Percentiles rank a stretch among this genome's conserved stretches.
These are phyloP conservation scores for Rhyzopertha dominica DNA, from an alignment of 1,140 invertebrate genomes.

Conservation along the genomic window DNA sequence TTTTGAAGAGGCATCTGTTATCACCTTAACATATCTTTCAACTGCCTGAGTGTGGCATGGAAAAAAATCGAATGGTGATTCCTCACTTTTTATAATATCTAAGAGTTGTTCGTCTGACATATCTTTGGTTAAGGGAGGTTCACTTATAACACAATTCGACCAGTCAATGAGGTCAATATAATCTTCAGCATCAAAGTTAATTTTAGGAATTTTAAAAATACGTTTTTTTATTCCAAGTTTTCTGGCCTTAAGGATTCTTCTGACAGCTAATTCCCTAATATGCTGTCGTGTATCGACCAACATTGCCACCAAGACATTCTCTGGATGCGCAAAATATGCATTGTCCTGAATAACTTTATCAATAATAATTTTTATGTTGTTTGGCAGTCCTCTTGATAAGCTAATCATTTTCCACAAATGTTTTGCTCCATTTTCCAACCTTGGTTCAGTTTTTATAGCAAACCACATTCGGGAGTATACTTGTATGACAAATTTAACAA, in stretches of 20 bases:
- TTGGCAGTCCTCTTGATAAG: slow-evolving; percentile 17
- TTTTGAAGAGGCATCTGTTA: slow-evolving; percentile 1
- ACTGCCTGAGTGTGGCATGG: slow-evolving; percentile 9
- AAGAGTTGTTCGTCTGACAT: slow-evolving; percentile 1
- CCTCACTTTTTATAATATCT: background rate
- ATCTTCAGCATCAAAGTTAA: slow-evolving; percentile 20
- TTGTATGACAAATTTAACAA: slow-evolving; percentile 33
- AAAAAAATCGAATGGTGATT: too few relatives aligned
- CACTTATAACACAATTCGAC: background rate
- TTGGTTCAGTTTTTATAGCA: slow-evolving; percentile 30
- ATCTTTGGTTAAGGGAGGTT: background rate
- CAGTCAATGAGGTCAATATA: slow-evolving; percentile 6
- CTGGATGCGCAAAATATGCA: slow-evolving; percentile 31
- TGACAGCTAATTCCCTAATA: slow-evolving; percentile 20
- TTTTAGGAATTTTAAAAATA: slow-evolving; percentile 17
- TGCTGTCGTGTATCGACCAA: slow-evolving; percentile 22
- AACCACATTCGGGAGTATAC: slow-evolving; percentile 41
- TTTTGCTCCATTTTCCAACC: background rate
- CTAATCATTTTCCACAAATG: slow-evolving; percentile 1
- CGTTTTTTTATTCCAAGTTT: background rate
- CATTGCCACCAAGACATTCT: slow-evolving; percentile 32
- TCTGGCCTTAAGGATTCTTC: slow-evolving; percentile 18
- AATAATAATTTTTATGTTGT: slow-evolving; percentile 18
- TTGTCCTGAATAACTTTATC: slow-evolving; percentile 34
- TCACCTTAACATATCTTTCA: slow-evolving; percentile 5